Percentiles rank a stretch among this genome's conserved stretches.
Conservation (phyloP, 2,797 vertebrate genomes). For the Falco novaeseelandiae region DNA sequence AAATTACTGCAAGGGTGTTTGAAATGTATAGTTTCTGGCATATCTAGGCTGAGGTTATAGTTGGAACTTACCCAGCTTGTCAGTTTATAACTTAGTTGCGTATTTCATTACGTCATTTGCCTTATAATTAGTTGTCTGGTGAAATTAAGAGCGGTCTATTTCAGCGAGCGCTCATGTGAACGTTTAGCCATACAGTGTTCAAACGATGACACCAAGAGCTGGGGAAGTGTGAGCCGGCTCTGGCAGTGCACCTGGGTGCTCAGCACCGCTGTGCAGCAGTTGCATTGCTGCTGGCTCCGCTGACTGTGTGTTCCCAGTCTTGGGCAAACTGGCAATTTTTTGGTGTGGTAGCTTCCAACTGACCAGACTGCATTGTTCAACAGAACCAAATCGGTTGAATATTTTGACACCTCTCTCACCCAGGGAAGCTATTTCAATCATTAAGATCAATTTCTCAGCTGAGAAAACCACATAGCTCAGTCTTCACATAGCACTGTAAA, state of each 20-base stretch:
- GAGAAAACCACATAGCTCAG: neutral
- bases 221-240: neutral
- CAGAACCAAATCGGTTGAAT: neutral
- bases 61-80: slow-evolving; percentile 54
- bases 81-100: slow-evolving; percentile 56
- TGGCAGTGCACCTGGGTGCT: neutral
- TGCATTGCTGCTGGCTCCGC: neutral
- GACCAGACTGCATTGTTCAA: neutral
- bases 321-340: neutral
- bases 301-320: neutral
- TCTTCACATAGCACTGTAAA: neutral
- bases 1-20: neutral
- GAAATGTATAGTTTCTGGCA: slow-evolving; percentile 67
- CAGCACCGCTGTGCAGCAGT: neutral
- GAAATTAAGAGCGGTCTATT: slow-evolving; percentile 70
- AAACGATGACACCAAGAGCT: neutral
- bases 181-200: slow-evolving; percentile 14
- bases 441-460: neutral
- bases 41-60: slow-evolving; percentile 63
- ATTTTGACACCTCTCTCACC: neutral
- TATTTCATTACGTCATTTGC: slow-evolving; percentile 49
- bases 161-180: slow-evolving; percentile 29
- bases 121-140: slow-evolving; percentile 71
- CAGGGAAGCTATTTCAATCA: neutral
- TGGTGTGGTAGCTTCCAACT: neutral